Percentiles rank a stretch among this genome's conserved stretches.
phyloP scores from a whole-genome alignment of 2,888 invertebrate species.

The Tiphia femorata region DNA sequence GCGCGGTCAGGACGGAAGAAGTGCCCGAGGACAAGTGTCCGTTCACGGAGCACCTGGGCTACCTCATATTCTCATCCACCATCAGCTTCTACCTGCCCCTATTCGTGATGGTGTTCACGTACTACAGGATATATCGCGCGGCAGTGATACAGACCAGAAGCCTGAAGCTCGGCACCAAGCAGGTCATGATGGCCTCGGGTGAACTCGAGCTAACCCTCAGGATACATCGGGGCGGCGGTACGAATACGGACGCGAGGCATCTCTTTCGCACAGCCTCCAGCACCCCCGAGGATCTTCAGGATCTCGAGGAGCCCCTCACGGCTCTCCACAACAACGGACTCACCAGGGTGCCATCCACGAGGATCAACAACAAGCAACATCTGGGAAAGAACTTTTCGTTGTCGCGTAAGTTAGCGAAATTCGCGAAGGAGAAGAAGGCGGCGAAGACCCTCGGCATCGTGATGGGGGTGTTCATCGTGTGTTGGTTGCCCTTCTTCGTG shows the following conservation, averaged over 20 bases:
- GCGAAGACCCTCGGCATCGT: slow-evolving; percentile 97
- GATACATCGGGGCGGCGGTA: slow-evolving; percentile 94
- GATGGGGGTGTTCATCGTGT: slow-evolving; percentile 96
- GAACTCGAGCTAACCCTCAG: slow-evolving; percentile 90
- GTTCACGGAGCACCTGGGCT: slow-evolving; percentile 96
- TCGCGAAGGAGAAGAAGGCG: slow-evolving; percentile 97
- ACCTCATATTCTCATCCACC: slow-evolving; percentile 96
- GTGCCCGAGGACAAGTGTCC: slow-evolving; percentile 90
- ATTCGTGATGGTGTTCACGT: slow-evolving; percentile 98
- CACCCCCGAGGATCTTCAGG: slow-evolving; percentile 65
- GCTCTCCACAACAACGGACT: slow-evolving; percentile 84
- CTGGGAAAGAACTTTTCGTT: slow-evolving; percentile 91
- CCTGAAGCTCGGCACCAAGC: slow-evolving; percentile 91
- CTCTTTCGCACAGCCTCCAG: slow-evolving; percentile 65
- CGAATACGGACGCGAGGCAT: slow-evolving; percentile 64
- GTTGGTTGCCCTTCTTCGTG: slow-evolving; percentile 98
- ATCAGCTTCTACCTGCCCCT: slow-evolving; percentile 98
- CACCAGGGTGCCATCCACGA: slow-evolving; percentile 77
- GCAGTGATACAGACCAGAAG: slow-evolving; percentile 93
- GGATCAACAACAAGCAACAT: slow-evolving; percentile 75
- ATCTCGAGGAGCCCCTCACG: slow-evolving; percentile 79
- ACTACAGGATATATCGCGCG: slow-evolving; percentile 94
- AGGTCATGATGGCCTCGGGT: slow-evolving; percentile 86
- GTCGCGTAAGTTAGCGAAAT: slow-evolving; percentile 92
- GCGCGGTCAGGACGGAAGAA: slow-evolving; percentile 85